A percentile compares a stretch with the other conserved stretches of the same genome.
phyloP scores from a whole-genome alignment of 2,888 invertebrate genomes.

The Ormyrus labotus region DNA sequence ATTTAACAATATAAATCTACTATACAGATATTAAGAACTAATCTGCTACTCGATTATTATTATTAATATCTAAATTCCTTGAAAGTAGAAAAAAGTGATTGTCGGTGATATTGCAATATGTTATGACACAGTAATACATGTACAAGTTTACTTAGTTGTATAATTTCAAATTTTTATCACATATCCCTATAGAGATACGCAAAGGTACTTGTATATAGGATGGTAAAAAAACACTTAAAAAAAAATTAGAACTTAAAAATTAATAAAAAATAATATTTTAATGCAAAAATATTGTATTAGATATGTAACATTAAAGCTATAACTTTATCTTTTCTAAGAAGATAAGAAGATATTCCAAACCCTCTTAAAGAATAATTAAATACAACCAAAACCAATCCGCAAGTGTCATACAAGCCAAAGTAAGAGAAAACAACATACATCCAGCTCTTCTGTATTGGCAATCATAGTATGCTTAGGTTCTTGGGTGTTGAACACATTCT shows the following conservation, averaged over 20 bases:
- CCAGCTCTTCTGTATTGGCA: slow-evolving; percentile 23
- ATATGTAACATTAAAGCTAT: no score
- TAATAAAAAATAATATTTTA: neutral
- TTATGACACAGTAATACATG: neutral
- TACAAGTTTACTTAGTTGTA: neutral
- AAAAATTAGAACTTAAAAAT: neutral
- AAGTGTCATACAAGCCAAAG: no score
- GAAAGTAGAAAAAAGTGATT: no score
- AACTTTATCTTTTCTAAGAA: no score
- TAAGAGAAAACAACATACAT: slow-evolving; percentile 25
- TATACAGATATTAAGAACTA: neutral
- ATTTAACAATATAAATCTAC: neutral
- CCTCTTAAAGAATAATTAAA: no score
- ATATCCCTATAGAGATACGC: neutral
- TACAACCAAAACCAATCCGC: no score
- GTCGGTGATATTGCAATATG: neutral
- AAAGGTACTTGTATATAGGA: neutral
- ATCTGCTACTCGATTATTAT: no score
- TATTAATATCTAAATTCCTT: no score
- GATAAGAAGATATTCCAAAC: no score
- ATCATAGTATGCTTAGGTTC: neutral
- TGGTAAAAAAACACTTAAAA: neutral
- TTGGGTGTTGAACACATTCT: neutral
- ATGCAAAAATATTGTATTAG: neutral
- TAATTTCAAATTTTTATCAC: neutral